Evolutionary conservation across 64 coral and sea anemone genomes (phyloP).

Genomic region (Anthopleura sola): DNA sequence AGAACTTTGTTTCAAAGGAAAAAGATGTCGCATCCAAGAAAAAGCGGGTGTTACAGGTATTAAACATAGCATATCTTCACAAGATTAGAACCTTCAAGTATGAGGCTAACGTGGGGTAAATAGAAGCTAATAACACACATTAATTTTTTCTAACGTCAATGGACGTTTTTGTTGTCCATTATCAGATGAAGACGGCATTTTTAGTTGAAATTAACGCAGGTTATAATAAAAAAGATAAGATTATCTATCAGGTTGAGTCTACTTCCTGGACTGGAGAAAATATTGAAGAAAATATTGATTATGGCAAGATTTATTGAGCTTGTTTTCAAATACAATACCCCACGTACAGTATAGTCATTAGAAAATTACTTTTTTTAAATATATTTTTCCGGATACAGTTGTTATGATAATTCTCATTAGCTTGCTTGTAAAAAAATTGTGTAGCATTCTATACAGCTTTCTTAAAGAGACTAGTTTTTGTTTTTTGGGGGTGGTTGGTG

Average conservation of each 20-base stretch:
- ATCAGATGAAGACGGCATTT: background rate
- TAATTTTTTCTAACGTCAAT: background rate
- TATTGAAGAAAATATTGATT: conserved; percentile 11
- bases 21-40: conserved; percentile 65
- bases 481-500: too few species aligned
- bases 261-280: background rate
- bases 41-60: conserved; percentile 54
- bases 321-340: background rate
- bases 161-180: background rate
- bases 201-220: background rate
- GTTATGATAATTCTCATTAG: too few species aligned
- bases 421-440: too few species aligned
- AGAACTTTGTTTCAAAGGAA: conserved; percentile 52
- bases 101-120: background rate
- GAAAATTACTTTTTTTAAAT: too few species aligned
- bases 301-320: background rate
- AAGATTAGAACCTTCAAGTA: background rate
- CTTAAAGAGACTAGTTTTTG: too few species aligned
- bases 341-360: too few species aligned
- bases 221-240: background rate
- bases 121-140: background rate
- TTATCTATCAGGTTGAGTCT: background rate
- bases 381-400: too few species aligned
- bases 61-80: background rate
- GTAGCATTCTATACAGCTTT: too few species aligned